Base-by-base conservation (phyloP, 30 jellyfish, hydroid and myxozoan genomes). In the Pelagia noctiluca region DNA sequence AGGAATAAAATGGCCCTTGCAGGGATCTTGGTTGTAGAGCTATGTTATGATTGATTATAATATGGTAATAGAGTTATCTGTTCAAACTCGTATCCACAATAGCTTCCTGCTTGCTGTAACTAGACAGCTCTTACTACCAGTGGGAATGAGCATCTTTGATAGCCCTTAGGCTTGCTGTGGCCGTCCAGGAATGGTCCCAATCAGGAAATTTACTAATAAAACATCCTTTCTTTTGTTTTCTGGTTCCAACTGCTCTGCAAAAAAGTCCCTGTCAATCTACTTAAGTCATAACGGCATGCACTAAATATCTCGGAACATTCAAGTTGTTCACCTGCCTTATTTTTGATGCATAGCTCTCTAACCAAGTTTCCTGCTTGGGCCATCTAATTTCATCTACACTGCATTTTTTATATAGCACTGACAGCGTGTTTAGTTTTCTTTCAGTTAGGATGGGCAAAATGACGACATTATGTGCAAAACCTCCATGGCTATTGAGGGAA, bases 281-380 rank as follows among this genome's bases (percentile, higher is more conserved):
- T 42, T 8, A 42, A 16, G 57, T 42, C 57, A 42, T 16, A 5
- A 42, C 16, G 57, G 8, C 57, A 42, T n/a, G 16, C 68, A 52
- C 68, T 19, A 52, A 52, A 52, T 52, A 25, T 52, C 68, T 52
- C 28, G 26, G 68, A 52, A 52, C 68, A 52, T 52, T 8, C 68
- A 52, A 52, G 30, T 52, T 52, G 68, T 52, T 25, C 68, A 52
- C 68, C 68, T 52, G 68, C 68, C 68, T 52, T 52, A 52, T 19
- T 19, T 52, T 52, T 52, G 68, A 52, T 52, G 68, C 68, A 52
- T 52, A 52, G 68, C 68, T 52, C 68, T 52, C 16, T 52, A 52
- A 52, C 68, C 12, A 52, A 52, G 68, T 10, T 52, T 30, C 68
- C 68, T 52, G 12, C 68, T 19, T 10, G 68, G 68, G 68, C 68